These are phyloP conservation scores for Nanger granti DNA, from an alignment of 2,113 vertebrate species.

Conservation along the genomic window DNA sequence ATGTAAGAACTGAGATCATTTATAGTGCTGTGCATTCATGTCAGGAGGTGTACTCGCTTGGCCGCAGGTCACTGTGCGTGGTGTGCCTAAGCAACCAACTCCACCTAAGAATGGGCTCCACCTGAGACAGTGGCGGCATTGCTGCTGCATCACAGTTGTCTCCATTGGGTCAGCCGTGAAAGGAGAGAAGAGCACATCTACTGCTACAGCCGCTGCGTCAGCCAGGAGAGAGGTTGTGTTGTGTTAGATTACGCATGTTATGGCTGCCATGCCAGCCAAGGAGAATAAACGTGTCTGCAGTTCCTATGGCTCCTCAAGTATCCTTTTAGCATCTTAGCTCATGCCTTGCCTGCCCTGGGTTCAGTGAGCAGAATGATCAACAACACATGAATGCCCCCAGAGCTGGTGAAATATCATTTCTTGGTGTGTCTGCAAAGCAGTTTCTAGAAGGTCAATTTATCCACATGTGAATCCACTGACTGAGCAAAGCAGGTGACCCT, in stretches of 20 bases:
- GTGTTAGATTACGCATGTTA: background rate
- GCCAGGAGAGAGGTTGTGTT: background rate
- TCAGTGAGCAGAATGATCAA: background rate
- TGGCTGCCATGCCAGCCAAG: background rate
- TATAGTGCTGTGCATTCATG: background rate
- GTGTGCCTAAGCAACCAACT: background rate
- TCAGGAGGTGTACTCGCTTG: background rate
- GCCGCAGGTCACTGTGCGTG: background rate
- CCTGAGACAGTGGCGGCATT: fast-evolving
- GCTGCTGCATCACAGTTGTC: background rate
- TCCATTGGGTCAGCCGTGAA: background rate
- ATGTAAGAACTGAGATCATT: background rate
- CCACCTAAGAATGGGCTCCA: background rate
- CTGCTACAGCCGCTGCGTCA: fast-evolving
- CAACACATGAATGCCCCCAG: background rate
- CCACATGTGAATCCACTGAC: background rate
- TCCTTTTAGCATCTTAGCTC: background rate
- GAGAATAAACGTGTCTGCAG: background rate
- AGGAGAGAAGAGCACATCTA: background rate
- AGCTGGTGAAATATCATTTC: background rate
- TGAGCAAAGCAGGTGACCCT: background rate
- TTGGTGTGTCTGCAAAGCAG: background rate
- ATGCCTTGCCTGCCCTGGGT: background rate
- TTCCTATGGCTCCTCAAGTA: background rate
- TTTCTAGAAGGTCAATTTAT: background rate